These are phyloP conservation scores for Epinephelus cyanopodus DNA, from an alignment of 2,113 vertebrate genomes.

Conservation along the genomic window DNA sequence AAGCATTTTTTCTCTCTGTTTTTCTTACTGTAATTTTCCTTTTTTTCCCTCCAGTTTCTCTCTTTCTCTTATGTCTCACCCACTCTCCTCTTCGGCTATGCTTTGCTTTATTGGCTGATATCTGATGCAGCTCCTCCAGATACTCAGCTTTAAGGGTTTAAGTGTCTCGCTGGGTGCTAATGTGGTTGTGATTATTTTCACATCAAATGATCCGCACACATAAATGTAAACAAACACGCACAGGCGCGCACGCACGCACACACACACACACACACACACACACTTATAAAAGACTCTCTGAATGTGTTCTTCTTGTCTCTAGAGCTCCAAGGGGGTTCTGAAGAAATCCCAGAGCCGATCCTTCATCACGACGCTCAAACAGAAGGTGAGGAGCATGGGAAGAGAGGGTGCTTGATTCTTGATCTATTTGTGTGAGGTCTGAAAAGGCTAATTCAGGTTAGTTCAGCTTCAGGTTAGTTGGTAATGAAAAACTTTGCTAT, in stretches of 20 bases:
- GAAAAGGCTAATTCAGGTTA: constrained; percentile 9
- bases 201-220: constrained; percentile 37
- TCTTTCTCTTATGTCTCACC: constrained; percentile 9
- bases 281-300: constrained; percentile 3
- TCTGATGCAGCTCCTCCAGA: constrained; percentile 46
- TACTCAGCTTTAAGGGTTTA: constrained; percentile 51
- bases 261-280: not conserved
- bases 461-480: not conserved
- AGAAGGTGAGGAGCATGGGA: constrained; percentile 88
- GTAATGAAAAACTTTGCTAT: not conserved
- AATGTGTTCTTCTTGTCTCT: constrained; percentile 52
- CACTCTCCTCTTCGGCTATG: constrained; percentile 29
- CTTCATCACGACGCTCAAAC: constrained; percentile 93
- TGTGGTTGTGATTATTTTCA: constrained; percentile 51
- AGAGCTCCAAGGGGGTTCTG: constrained; percentile 92
- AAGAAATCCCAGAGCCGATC: constrained; percentile 94
- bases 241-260: not conserved
- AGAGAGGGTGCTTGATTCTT: not conserved
- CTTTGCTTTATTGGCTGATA: constrained; percentile 42
- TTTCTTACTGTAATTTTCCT: constrained; percentile 4
- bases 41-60: not conserved
- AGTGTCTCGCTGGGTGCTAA: constrained; percentile 57
- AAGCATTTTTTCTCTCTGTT: constrained; percentile 10
- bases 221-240: constrained; percentile 16
- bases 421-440: constrained; percentile 21